A percentile compares a stretch with the other conserved stretches of the same genome.
These are phyloP conservation scores for Agapetus fuscipes DNA, from an alignment of 2,888 invertebrate species.

Conservation along the genomic window DNA sequence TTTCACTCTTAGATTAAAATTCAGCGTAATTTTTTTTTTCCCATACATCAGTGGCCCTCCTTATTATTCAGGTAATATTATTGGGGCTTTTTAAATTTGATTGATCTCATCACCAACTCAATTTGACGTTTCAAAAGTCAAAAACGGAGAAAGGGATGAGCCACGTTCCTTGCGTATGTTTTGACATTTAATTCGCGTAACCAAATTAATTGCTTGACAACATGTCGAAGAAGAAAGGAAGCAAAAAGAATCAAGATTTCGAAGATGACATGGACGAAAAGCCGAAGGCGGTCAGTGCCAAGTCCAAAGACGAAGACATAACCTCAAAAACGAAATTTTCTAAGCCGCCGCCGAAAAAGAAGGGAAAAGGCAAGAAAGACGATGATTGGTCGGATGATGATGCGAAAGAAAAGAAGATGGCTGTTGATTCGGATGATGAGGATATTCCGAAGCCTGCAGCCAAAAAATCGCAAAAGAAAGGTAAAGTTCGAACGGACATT, in stretches of 20 bases:
- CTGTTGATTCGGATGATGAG: conserved; percentile 37
- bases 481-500: conserved; percentile 24
- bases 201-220: conserved; percentile 12
- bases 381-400: conserved; percentile 40
- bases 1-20: no score
- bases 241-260: conserved; percentile 47
- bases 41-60: no score
- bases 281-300: conserved; percentile 24
- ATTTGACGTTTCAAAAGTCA: neutral
- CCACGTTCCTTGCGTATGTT: conserved; percentile 18
- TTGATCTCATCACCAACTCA: no score
- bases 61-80: no score
- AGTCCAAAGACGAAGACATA: conserved; percentile 32
- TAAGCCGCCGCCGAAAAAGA: conserved; percentile 34
- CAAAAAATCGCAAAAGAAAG: conserved; percentile 47
- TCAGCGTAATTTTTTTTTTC: no score
- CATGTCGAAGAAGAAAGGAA: conserved; percentile 53
- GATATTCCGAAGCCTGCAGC: conserved; percentile 33
- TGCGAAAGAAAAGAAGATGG: conserved; percentile 28
- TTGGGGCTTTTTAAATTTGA: no score
- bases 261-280: conserved; percentile 44
- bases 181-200: conserved; percentile 9
- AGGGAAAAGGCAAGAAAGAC: conserved; percentile 37
- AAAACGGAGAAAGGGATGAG: neutral
- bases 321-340: conserved; percentile 45